Percentiles rank a stretch among this genome's conserved stretches.
These are phyloP conservation scores for Lates japonicus DNA, from an alignment of 2,797 vertebrate genomes.

Conservation along the genomic window DNA sequence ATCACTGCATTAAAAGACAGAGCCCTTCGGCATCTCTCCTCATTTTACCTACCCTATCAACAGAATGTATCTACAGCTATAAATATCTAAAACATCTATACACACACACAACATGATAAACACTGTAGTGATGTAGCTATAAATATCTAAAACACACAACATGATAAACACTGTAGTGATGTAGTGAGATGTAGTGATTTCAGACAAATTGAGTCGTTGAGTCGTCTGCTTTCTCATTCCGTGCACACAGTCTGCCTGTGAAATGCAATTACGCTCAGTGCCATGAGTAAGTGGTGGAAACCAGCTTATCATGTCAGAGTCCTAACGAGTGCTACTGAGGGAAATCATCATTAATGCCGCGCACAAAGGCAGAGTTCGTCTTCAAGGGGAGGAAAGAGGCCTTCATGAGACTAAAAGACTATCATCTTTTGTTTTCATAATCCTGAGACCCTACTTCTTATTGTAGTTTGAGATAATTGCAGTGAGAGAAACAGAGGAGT, in stretches of 20 bases:
- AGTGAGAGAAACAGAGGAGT: not conserved
- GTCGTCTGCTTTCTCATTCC: slow-evolving; percentile 63
- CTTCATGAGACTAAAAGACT: not conserved
- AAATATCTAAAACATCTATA: not conserved
- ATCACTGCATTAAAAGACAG: not conserved
- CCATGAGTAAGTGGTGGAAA: slow-evolving; percentile 77
- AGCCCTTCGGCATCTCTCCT: not conserved
- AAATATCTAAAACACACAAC: not conserved
- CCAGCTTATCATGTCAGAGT: slow-evolving; percentile 77
- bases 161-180: slow-evolving; percentile 49
- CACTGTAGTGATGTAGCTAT: slow-evolving; percentile 48
- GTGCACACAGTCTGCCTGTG: slow-evolving; percentile 59
- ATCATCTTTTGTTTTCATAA: not conserved
- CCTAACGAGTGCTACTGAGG: slow-evolving; percentile 76
- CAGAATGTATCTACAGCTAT: not conserved
- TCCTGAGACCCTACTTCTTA: not conserved
- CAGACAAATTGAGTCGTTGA: slow-evolving; percentile 65
- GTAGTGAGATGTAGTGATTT: slow-evolving; percentile 61
- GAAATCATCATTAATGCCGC: slow-evolving; percentile 76
- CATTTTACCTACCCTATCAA: slow-evolving; percentile 14
- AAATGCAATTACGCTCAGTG: slow-evolving; percentile 79
- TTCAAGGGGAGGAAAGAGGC: slow-evolving; percentile 22
- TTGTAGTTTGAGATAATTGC: not conserved
- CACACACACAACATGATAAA: slow-evolving; percentile 15
- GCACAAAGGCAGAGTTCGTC: slow-evolving; percentile 59